These are phyloP conservation scores for Semnornis frantzii DNA, from an alignment of 2,113 vertebrate genomes.

Conservation along the genomic window DNA sequence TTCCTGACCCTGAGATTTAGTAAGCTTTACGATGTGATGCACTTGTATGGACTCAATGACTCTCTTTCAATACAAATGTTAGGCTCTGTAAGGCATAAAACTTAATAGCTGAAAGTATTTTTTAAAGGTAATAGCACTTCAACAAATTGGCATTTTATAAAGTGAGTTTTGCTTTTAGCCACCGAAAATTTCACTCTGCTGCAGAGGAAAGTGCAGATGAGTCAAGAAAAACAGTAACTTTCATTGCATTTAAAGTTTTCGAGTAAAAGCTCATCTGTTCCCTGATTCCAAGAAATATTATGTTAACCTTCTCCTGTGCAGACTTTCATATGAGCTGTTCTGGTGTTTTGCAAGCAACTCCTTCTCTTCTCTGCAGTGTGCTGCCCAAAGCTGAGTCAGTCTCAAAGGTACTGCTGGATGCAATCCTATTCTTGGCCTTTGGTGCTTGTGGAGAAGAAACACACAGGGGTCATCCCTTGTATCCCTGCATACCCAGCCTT, in stretches of 20 bases:
- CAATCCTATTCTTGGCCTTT: neutral
- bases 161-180: conserved; percentile 15
- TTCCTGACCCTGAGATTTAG: neutral
- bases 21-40: neutral
- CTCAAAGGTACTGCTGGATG: neutral
- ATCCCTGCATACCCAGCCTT: neutral
- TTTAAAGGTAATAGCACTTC: neutral
- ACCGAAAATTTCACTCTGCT: neutral
- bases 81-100: neutral
- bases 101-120: neutral
- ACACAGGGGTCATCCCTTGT: neutral
- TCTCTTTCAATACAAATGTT: neutral
- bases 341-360: neutral
- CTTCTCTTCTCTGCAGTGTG: neutral
- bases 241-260: neutral
- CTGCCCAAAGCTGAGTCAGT: neutral
- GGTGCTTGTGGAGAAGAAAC: neutral
- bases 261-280: neutral
- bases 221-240: conserved; percentile 50
- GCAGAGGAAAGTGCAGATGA: neutral
- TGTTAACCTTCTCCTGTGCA: neutral
- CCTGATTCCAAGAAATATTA: neutral
- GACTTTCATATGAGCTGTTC: neutral
- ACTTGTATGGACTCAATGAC: neutral
- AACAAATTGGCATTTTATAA: neutral